Conservation (phyloP, 2,888 invertebrate species). For the Sclerodermus sp. region DNA sequence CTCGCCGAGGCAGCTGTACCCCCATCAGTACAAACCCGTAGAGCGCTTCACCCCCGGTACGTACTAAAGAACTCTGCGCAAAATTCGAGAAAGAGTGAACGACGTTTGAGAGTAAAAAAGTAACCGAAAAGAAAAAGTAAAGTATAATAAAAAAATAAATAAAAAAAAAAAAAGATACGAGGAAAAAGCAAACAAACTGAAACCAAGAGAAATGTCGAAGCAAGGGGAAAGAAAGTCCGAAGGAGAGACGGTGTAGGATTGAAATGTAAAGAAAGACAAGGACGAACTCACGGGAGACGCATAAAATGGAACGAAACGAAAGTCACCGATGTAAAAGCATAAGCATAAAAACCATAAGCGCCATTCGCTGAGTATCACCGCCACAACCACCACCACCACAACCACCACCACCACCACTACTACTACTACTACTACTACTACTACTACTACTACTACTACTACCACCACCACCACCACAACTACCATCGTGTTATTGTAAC, state of each 20-base stretch:
- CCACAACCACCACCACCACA: too few species aligned
- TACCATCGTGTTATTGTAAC: conserved; percentile 1
- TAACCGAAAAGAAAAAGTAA: conserved; percentile 4
- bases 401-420: too few species aligned
- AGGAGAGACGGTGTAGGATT: not conserved
- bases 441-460: too few species aligned
- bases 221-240: conserved; percentile 9
- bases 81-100: conserved; percentile 22
- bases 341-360: too few species aligned
- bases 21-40: conserved; percentile 78
- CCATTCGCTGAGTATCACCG: too few species aligned
- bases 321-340: too few species aligned
- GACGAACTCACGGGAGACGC: too few species aligned
- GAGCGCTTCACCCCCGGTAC: conserved; percentile 85
- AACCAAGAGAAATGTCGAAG: conserved; percentile 7
- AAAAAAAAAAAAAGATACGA: conserved; percentile 3
- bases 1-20: conserved; percentile 83
- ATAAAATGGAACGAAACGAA: too few species aligned
- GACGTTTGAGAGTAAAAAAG: conserved; percentile 20
- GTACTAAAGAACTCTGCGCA: conserved; percentile 58
- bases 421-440: too few species aligned
- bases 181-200: not conserved
- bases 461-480: too few species aligned
- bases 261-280: too few species aligned
- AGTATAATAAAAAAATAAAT: not conserved